Conservation (phyloP, 1,140 invertebrate genomes). For the Musca vetustissima region DNA sequence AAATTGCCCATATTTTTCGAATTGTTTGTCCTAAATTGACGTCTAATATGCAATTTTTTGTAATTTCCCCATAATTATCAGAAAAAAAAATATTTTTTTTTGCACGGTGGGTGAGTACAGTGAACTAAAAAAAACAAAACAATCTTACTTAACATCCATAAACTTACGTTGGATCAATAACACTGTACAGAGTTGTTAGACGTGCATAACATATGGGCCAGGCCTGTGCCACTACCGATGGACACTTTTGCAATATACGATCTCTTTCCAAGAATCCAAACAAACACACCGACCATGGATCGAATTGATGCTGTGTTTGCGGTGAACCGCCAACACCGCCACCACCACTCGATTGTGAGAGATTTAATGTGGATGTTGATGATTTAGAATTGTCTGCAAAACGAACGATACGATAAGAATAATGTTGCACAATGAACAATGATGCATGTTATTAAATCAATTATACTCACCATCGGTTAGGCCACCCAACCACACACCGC, state of each 20-base stretch:
- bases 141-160: neutral
- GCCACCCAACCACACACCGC: constrained; percentile 84
- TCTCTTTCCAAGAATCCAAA: constrained; percentile 81
- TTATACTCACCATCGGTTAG: constrained; percentile 42
- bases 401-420: neutral
- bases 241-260: constrained; percentile 77
- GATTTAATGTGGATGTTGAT: constrained; percentile 49
- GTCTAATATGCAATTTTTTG: too few species aligned
- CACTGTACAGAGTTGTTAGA: constrained; percentile 85
- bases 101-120: too few species aligned
- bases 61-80: too few species aligned
- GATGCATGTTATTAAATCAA: neutral
- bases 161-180: constrained; percentile 92
- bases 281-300: constrained; percentile 88
- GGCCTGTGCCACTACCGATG: constrained; percentile 81
- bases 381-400: constrained; percentile 52
- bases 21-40: too few species aligned
- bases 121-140: too few species aligned
- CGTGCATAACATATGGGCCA: constrained; percentile 95
- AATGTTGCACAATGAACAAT: neutral
- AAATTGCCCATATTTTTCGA: too few species aligned
- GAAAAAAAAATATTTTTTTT: too few species aligned
- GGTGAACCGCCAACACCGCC: too few species aligned
- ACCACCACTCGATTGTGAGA: constrained; percentile 45
- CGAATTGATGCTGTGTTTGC: constrained; percentile 55